Base-by-base conservation (phyloP, 2,797 vertebrate genomes). In the Hemitrygon akajei region DNA sequence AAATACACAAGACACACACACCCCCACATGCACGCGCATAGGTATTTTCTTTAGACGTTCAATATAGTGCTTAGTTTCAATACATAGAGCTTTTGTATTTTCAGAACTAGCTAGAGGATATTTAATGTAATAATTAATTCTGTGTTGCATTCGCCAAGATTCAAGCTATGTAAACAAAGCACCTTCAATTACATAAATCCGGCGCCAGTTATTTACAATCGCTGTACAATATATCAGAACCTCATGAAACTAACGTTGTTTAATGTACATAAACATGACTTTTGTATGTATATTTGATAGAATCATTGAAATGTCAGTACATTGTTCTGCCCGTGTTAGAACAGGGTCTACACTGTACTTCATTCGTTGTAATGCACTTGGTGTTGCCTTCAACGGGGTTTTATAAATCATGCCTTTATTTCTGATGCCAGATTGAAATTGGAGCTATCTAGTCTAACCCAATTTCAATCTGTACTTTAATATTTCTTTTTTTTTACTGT, bases 51-150 rank as follows among this genome's bases (percentile, higher is more conserved):
- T 16, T 16, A 37, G 9, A 60, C 27, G 56, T 89, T 89, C 86
- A 89, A 34, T 63, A 89, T 40, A 69, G 86, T 63, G 66, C 63
- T 89, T 89, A 25, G 86, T 89, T 69, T 63, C 86, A 89, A 89
- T 69, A 89, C 86, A 89, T 34, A 69, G 63, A 89, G 30, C 84
- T 87, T 89, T 89, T 89, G 86, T 89, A 69, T 37, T 89, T 22
- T 89, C 63, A 30, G 60, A 89, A 89, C 86, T 89, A 69, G 86
- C 86, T 89, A n/a, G 60, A 89, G 86, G 86, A 89, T 89, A 89
- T 89, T 66, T 69, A 69, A 63, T 89, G 37, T 69, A 89, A 89
- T 89, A 89, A 89, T 89, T 69, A 89, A 89, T 89, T 22, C 86
- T 37, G 86, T 22, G 63, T 69, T 20, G 60, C 86, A 89, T 69